Evolutionary conservation across 2,888 invertebrate species (phyloP), one percentile per base, ranked within the genome.

Genomic region (Drosophila mercatorum): DNA sequence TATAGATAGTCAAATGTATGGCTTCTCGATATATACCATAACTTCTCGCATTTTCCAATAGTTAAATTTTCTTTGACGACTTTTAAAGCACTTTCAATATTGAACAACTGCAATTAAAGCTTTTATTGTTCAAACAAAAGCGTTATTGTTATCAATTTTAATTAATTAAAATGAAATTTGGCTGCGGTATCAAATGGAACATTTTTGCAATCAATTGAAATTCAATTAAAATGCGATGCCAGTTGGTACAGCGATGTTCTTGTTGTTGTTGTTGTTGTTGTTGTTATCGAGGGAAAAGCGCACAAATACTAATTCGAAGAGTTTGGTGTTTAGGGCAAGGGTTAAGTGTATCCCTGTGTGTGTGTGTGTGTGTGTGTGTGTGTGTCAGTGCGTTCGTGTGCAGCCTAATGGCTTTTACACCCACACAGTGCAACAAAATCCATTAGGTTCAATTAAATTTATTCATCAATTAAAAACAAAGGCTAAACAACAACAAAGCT

Each of bases 151-250:
- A 80, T 83, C 86, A 80, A 81, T 78, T 81, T 75, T 72, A 83
- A 89, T 89, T 89, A 88, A 85, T 89, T 89, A 81, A 83, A 89
- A 76, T 74, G 69, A 81, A 85, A 86, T 86, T 89, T 83, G 57
- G 62, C 47, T 69, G 75, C 61, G 76, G 72, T 69, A 70, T 66
- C 68, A 68, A 89, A 75, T 69, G 62, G 63, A 76, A 89, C 65
- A 79, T 72, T 82, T 85, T 81, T 65, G 83, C 88, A 89, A 89
- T 83, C 79, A 89, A 87, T 89, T 88, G 79, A 89, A 87, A 88
- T 88, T 89, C 90, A 87, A 87, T 89, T 89, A 86, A 86, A 89
- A 75, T 72, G 55, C 76, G 71, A 68, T 72, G 69, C 68, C 89
- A 76, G 56, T 69, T 81, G 70, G 73, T 49, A 31, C 38, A 41